A percentile compares a stretch with the other conserved stretches of the same genome.
These are phyloP conservation scores for Pogoniulus pusillus DNA, from an alignment of 2,797 vertebrate genomes.

Conservation along the genomic window DNA sequence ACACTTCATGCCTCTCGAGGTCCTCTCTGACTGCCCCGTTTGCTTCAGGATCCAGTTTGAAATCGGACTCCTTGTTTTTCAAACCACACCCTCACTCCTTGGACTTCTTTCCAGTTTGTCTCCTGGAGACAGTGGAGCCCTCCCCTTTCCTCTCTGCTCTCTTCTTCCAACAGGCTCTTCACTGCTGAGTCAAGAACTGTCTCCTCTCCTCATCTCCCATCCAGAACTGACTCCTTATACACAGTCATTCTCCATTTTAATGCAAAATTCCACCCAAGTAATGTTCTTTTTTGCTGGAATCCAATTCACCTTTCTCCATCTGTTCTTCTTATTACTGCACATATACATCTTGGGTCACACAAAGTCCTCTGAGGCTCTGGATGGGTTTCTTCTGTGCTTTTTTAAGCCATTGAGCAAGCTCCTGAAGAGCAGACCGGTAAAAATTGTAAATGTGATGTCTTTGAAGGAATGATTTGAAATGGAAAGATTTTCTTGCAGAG, in stretches of 20 bases:
- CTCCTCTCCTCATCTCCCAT: not conserved
- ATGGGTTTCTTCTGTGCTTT: conserved; percentile 9
- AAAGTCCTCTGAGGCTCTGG: not conserved
- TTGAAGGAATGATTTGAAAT: not conserved
- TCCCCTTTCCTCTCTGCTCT: conserved; percentile 7
- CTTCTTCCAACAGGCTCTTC: not conserved
- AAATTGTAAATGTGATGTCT: not conserved
- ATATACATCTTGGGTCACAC: not conserved
- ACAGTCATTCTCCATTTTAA: not conserved
- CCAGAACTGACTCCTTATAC: not conserved
- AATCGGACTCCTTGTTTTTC: conserved; percentile 53
- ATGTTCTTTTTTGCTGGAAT: not conserved
- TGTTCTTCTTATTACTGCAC: not conserved
- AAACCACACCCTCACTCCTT: conserved; percentile 31
- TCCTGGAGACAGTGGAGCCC: not conserved
- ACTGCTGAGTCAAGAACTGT: not conserved
- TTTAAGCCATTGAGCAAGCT: not conserved
- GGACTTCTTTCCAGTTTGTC: conserved; percentile 43
- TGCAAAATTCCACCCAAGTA: not conserved
- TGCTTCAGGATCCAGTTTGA: conserved; percentile 19
- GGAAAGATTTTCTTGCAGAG: not conserved
- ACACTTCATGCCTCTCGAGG: not conserved
- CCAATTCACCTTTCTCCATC: not conserved
- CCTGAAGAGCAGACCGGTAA: not conserved
- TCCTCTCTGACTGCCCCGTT: not conserved